Percentiles rank a stretch among this genome's conserved stretches.
Evolutionary conservation across 2,797 vertebrate species (phyloP).

Genomic region (Craterocephalus amniculus): DNA sequence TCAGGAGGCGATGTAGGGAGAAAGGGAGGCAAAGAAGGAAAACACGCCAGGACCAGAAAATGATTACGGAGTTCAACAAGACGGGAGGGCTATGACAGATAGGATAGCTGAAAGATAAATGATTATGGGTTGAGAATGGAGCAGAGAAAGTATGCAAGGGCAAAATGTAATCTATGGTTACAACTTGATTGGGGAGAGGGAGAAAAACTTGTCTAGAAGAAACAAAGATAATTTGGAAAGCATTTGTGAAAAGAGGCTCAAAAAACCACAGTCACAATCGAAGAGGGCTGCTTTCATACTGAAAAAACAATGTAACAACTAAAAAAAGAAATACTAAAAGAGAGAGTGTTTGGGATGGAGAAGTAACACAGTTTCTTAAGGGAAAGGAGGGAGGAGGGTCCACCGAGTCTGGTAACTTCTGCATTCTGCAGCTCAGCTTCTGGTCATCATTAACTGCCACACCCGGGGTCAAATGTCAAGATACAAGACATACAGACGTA

Average conservation of each 20-base stretch:
- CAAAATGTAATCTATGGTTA: not conserved
- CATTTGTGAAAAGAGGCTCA: not conserved
- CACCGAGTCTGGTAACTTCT: slow-evolving; percentile 37
- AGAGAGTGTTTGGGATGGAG: slow-evolving; percentile 12
- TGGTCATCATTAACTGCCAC: slow-evolving; percentile 45
- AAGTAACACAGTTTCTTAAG: slow-evolving; percentile 38
- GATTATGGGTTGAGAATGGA: slow-evolving; percentile 15
- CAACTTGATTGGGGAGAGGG: not conserved
- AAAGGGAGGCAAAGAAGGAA: slow-evolving; percentile 12
- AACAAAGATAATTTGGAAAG: not conserved
- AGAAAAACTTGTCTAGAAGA: not conserved
- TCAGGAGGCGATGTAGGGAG: slow-evolving; percentile 40
- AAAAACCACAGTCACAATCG: not conserved
- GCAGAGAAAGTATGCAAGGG: not conserved
- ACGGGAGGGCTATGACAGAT: slow-evolving; percentile 13
- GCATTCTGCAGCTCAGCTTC: slow-evolving; percentile 38
- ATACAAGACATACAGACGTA: slow-evolving; percentile 21
- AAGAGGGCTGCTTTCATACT: not conserved
- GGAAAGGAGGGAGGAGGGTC: slow-evolving; percentile 35
- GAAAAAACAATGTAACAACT: not conserved
- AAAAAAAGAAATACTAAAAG: not conserved
- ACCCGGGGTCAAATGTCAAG: slow-evolving; percentile 66
- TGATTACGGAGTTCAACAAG: slow-evolving; percentile 36
- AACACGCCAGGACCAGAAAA: slow-evolving; percentile 41
- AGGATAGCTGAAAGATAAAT: slow-evolving; percentile 14